Evolutionary conservation across 2,888 invertebrate species (phyloP).

Genomic region (Liopterus haemorrhoidalis): DNA sequence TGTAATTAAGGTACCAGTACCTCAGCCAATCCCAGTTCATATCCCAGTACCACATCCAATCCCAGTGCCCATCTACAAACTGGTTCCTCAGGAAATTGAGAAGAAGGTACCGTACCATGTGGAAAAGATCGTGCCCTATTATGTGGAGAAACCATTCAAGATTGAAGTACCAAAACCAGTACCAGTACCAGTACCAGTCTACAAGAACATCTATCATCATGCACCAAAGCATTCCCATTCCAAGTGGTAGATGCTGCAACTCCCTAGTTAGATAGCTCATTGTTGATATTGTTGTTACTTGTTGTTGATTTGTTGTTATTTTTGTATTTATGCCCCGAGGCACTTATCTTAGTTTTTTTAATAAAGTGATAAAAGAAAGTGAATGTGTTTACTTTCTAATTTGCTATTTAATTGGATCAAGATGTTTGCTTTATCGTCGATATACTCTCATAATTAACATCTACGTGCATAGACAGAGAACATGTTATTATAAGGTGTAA

Average conservation of each 20-base stretch:
- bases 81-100: conserved; percentile 65
- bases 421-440: no score
- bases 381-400: no score
- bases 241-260: no score
- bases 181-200: conserved; percentile 57
- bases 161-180: conserved; percentile 70
- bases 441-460: no score
- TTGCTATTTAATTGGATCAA: no score
- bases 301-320: no score
- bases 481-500: no score
- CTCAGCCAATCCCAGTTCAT: conserved; percentile 69
- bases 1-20: conserved; percentile 64
- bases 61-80: conserved; percentile 66
- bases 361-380: no score
- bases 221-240: conserved; percentile 38
- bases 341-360: no score
- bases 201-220: conserved; percentile 68
- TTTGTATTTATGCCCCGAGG: no score
- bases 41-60: conserved; percentile 66
- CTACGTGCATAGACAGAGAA: no score
- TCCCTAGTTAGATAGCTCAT: no score
- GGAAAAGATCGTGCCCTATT: conserved; percentile 65
- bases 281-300: background rate
- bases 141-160: conserved; percentile 68
- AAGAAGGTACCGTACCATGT: conserved; percentile 69